Percentiles rank a stretch among this genome's conserved stretches.
phyloP scores from a whole-genome alignment of 2,888 invertebrate species.

The Aporophyla lueneburgensis region DNA sequence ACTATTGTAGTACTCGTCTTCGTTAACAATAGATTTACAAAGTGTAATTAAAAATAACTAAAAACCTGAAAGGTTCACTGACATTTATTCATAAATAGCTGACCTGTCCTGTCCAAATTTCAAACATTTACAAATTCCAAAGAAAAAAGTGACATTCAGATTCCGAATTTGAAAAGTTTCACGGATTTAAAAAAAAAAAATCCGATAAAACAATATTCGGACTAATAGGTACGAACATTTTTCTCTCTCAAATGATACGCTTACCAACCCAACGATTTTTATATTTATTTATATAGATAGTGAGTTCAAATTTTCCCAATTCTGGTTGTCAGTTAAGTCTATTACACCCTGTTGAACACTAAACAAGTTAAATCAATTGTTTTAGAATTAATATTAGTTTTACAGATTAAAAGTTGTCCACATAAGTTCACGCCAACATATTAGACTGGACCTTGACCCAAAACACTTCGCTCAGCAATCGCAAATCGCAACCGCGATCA shows the following conservation, averaged over 20 bases:
- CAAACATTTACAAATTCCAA: neutral
- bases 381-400: constrained; percentile 22
- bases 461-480: neutral
- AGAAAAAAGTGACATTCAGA: neutral
- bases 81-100: neutral
- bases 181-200: too few relatives aligned
- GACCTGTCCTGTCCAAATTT: neutral
- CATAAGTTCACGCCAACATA: neutral
- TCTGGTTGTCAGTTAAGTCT: neutral
- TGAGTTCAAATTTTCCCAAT: neutral
- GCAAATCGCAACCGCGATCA: neutral
- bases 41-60: neutral
- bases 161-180: neutral
- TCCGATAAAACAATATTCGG: too few relatives aligned
- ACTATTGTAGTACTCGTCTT: constrained; percentile 29
- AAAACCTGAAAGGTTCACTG: neutral
- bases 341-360: neutral
- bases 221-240: too few relatives aligned
- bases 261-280: neutral
- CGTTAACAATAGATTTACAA: constrained; percentile 10
- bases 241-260: neutral
- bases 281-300: neutral
- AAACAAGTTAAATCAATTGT: neutral
- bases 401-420: constrained; percentile 7
- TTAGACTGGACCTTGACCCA: neutral